Conservation (phyloP, 2,113 vertebrate species). For the Thamnophis sirtalis region DNA sequence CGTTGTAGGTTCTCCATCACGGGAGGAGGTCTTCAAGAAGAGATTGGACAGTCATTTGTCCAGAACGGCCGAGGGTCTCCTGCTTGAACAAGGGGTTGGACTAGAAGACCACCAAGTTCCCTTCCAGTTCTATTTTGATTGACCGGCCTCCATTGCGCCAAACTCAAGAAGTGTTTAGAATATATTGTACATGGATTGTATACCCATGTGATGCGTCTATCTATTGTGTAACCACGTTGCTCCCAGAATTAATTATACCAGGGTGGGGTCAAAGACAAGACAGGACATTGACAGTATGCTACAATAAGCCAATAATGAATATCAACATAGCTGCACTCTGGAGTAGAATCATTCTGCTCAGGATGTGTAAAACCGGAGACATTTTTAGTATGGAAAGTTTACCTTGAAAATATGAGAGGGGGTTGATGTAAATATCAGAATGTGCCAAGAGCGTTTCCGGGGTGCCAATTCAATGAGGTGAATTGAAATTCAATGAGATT, state of each 20-base stretch:
- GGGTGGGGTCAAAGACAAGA: neutral
- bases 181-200: neutral
- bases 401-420: neutral
- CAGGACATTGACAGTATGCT: neutral
- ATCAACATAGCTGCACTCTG: neutral
- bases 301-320: neutral
- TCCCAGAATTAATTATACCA: neutral
- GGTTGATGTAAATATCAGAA: neutral
- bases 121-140: neutral
- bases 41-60: neutral
- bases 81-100: neutral
- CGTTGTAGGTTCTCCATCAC: neutral
- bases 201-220: neutral
- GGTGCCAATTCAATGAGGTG: neutral
- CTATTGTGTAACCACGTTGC: neutral
- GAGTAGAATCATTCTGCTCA: neutral
- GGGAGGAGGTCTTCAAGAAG: neutral
- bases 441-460: neutral
- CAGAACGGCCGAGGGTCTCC: neutral
- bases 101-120: neutral
- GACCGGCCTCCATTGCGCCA: neutral
- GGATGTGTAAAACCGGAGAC: neutral
- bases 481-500: neutral
- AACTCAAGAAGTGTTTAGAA: slow-evolving; percentile 11
- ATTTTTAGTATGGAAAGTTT: neutral